Evolutionary conservation across 1,140 invertebrate species (phyloP).

Genomic region (Mactra quadrangularis): DNA sequence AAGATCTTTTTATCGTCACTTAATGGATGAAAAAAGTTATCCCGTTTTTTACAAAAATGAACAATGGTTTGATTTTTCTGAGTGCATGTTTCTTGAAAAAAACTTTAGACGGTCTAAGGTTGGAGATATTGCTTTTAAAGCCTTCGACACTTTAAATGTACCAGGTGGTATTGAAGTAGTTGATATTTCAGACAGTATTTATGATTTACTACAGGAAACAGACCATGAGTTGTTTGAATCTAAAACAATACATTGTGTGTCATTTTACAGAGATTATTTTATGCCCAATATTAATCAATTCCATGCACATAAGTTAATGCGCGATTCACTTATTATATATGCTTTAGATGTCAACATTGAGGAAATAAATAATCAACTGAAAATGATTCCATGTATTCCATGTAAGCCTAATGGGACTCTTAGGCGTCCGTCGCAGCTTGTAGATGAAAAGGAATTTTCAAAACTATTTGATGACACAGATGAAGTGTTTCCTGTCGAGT

Average conservation of each 20-base stretch:
- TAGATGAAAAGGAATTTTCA: too few relatives aligned
- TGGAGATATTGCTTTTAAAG: constrained; percentile 12
- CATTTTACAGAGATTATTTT: constrained; percentile 56
- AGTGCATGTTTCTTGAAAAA: constrained; percentile 57
- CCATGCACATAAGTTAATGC: too few relatives aligned
- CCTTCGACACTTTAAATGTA: neutral
- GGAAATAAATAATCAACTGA: too few relatives aligned
- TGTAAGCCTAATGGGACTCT: too few relatives aligned
- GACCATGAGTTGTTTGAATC: constrained; percentile 10
- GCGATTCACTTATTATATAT: too few relatives aligned
- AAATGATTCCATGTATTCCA: too few relatives aligned
- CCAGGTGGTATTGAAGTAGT: neutral
- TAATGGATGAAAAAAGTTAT: neutral
- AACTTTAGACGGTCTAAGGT: neutral
- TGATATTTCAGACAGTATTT: constrained; percentile 19
- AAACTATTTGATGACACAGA: too few relatives aligned
- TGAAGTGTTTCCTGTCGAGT: too few relatives aligned
- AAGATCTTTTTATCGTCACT: neutral
- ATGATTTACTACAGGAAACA: constrained; percentile 12
- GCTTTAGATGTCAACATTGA: too few relatives aligned
- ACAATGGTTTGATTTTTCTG: constrained; percentile 18
- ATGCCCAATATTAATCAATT: constrained; percentile 55
- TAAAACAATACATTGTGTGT: constrained; percentile 32
- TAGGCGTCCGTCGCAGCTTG: too few relatives aligned
- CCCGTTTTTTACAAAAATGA: constrained; percentile 6